Evolutionary conservation across 2,888 invertebrate genomes (phyloP), one percentile per base, ranked within the genome.

Genomic region (Heliconius ismenius): DNA sequence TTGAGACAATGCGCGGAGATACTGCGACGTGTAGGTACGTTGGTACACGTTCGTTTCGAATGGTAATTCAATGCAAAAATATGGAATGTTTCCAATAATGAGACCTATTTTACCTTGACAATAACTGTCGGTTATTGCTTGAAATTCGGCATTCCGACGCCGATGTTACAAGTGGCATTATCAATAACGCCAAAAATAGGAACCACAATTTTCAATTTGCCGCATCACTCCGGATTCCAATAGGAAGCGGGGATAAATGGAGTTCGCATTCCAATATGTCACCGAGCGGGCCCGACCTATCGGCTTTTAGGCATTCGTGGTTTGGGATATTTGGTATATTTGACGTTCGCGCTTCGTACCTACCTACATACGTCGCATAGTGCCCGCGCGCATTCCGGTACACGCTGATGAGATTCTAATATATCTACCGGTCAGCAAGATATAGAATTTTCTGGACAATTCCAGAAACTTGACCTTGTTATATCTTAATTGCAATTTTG

Each of bases 181-280:
- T 92, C 90, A 90, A 92, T 92, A 92, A 88, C 89, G 84, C 88
- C 91, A 91, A 93, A 94, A 93, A 92, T 92, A 84, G 91, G 90
- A 89, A 88, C 92, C 92, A 90, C 91, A 91, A 92, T 93, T 92
- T 93, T 91, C 93, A 93, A 93, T 93, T 93, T 92, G 91, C 90
- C 92, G 90, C 90, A 90, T 93, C 93, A 93, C 92, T 91, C 93
- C 93, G 94, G 93, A 94, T 93, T 93, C 93, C 93, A 92, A 93
- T 93, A 93, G 94, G 94, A 93, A 92, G 88, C 90, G 90, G 87
- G 90, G 90, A 94, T 93, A 93, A 94, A 94, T 94, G 93, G 93
- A 92, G 93, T 92, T 43, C 94, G 89, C 93, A 93, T 93, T 92
- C 94, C 94, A 91, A 94, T 94, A 93, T 93, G 94, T 93, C 94